Evolutionary conservation across 2,113 vertebrate species (phyloP).

Genomic region (Gymnarchus niloticus): DNA sequence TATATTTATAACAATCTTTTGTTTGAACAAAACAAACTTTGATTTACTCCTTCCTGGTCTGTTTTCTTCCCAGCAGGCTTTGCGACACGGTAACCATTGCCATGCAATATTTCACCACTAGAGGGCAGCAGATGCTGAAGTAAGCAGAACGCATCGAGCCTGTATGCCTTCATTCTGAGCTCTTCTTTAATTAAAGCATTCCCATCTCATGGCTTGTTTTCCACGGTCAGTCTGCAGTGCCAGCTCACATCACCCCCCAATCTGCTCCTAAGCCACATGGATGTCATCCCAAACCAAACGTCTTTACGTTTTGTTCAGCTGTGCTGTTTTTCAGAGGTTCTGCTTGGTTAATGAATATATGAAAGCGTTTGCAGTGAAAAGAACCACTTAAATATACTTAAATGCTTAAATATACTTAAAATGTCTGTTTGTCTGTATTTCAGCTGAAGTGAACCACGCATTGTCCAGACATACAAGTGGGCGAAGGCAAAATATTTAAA

Average conservation of each 20-base stretch:
- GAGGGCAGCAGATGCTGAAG: slow-evolving; percentile 8
- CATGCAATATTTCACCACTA: neutral
- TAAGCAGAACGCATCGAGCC: neutral
- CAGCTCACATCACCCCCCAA: no score
- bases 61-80: neutral
- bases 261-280: no score
- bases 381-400: no score
- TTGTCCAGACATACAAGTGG: neutral
- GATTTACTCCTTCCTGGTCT: neutral
- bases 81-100: neutral
- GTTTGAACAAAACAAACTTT: neutral
- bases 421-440: neutral
- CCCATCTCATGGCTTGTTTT: neutral
- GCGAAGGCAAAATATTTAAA: neutral
- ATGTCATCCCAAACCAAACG: no score
- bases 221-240: no score
- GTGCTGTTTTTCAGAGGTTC: no score
- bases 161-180: neutral
- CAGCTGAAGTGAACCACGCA: neutral
- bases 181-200: neutral
- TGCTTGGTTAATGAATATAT: no score
- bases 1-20: neutral
- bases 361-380: no score
- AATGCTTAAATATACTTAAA: no score
- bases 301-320: no score